A percentile compares a stretch with the other conserved stretches of the same genome.
phyloP scores from a whole-genome alignment of 2,888 invertebrate genomes.

The Macrophya annulata region DNA sequence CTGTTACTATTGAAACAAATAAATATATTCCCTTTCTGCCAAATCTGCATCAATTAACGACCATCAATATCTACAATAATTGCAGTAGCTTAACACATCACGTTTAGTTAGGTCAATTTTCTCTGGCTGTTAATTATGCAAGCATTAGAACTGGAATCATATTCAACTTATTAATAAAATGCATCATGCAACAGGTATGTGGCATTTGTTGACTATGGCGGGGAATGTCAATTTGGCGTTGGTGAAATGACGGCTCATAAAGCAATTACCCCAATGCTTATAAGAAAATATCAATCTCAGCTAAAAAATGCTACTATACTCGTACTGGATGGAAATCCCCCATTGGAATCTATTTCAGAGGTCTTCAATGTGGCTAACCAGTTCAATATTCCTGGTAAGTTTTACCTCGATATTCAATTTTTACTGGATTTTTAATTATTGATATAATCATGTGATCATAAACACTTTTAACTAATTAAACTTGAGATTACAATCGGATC shows the following conservation, averaged over 20 bases:
- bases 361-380: constrained; percentile 84
- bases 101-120: background rate
- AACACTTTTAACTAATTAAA: background rate
- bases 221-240: constrained; percentile 90
- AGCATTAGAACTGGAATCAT: background rate
- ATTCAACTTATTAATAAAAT: background rate
- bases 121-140: background rate
- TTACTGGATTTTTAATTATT: background rate
- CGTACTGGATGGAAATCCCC: constrained; percentile 92
- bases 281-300: constrained; percentile 82
- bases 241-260: constrained; percentile 93
- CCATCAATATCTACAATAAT: background rate
- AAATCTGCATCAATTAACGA: background rate
- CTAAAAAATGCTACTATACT: constrained; percentile 87
- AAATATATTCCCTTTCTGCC: background rate
- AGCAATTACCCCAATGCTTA: constrained; percentile 85
- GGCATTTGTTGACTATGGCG: constrained; percentile 86
- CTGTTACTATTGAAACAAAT: background rate
- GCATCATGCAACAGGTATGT: constrained; percentile 83
- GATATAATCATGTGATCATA: background rate
- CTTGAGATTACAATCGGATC: background rate
- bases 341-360: constrained; percentile 85
- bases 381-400: constrained; percentile 86
- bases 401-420: constrained; percentile 7
- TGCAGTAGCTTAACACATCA: background rate